These are phyloP conservation scores for Macrophya annulata DNA, from an alignment of 2,888 invertebrate species.

Conservation along the genomic window DNA sequence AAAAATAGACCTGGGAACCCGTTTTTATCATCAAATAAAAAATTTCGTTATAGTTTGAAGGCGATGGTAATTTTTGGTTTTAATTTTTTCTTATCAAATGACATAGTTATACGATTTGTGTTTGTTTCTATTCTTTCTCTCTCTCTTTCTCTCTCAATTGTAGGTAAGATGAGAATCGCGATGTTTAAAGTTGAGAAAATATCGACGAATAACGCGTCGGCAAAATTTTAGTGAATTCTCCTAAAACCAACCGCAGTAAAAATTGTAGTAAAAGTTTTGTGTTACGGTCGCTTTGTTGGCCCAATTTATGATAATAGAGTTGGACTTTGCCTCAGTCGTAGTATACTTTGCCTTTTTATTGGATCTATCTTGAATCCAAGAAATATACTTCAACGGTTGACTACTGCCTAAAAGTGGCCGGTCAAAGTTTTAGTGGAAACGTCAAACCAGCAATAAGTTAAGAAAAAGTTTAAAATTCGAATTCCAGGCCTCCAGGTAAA, in stretches of 20 bases:
- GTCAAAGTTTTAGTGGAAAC: conserved; percentile 37
- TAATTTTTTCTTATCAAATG: not conserved
- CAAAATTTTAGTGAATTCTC: conserved; percentile 2
- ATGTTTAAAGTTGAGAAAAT: conserved; percentile 5
- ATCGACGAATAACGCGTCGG: not conserved
- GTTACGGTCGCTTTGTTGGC: conserved; percentile 70
- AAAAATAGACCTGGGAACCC: no score
- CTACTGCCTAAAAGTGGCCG: not conserved
- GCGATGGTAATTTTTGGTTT: no score
- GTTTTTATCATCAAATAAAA: no score
- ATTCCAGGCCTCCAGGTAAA: conserved; percentile 9
- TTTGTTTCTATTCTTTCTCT: no score
- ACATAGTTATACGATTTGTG: no score
- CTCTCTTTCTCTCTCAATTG: no score
- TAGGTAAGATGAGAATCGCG: not conserved
- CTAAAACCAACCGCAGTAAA: conserved; percentile 31
- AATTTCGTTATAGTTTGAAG: no score
- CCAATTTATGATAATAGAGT: conserved; percentile 75
- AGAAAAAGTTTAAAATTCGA: conserved; percentile 19
- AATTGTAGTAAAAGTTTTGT: conserved; percentile 72
- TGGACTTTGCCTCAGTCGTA: conserved; percentile 57
- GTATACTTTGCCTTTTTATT: conserved; percentile 32
- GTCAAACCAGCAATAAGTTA: not conserved
- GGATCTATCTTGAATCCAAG: conserved; percentile 31
- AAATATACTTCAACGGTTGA: not conserved